Base-by-base conservation (phyloP, 2,888 invertebrate genomes). In the Schizaphis graminum region DNA sequence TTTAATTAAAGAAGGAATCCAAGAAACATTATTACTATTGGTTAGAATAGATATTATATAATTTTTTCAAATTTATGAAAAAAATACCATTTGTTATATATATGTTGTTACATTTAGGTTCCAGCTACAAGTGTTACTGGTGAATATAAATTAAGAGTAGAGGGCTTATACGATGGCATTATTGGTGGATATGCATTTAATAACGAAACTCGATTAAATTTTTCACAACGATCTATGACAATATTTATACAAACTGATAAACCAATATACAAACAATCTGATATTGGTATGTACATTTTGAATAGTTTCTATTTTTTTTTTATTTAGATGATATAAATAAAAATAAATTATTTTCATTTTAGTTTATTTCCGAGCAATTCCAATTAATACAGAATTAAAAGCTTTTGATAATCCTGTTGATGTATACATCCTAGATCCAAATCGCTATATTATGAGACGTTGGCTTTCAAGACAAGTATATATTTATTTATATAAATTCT, bases 161-260 rank as follows among this genome's bases (percentile, higher is more conserved):
- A 98, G 96, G 98, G 98, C 0, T 96, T 97, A 77, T 97, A 98
- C 95, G 97, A 98, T 95, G 97, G 97, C 92, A 97, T 98, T 10
- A 97, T 97, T 94, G 98, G 98, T 16, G 99, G 99, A 0, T 97
- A 98, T 93, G 98, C 98, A 0, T 99, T 99, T 96, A 96, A 97
- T 88, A 99, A 99, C 95, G 98, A 99, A 96, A 98, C 98, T 0
- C 96, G 97, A 94, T 96, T 99, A 28, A 96, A 97, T 2, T 99
- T 99, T 96, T 98, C 98, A 0, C 97, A 98, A 95, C 97, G 99
- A 84, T 98, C 99, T 91, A 98, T 99, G 97, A 99, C 99, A 0
- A 98, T 99, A 95, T 99, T 99, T 96, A 98, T 99, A 95, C 99
- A 99, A 96, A 97, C 98, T 95, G 99, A 99, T 96, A 99, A 99